Evolutionary conservation across 2,113 vertebrate genomes (phyloP), one percentile per base, ranked within the genome.

Genomic region (Antennarius striatus): DNA sequence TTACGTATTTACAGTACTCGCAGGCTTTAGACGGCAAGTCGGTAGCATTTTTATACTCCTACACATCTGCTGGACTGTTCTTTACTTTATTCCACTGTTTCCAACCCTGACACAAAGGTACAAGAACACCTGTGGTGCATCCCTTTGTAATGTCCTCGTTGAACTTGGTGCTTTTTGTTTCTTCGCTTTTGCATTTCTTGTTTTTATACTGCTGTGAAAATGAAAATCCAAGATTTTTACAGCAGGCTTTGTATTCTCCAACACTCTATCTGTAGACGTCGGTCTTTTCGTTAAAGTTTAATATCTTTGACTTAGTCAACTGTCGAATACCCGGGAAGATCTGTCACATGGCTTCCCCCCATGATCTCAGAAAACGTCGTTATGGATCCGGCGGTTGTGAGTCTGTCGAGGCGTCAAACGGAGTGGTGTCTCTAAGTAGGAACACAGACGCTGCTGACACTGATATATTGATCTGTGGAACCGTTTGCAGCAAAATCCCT

Each of bases 381-480:
- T 57, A 55, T n/a, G 10, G 29, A 14, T 13, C 22, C 39, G 46
- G 54, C 16, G 65, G 8, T 46, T 43, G 54, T 63, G 56, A 56
- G 59, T 73, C n/a, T 72, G 40, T 65, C 50, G 29, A 51, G 14
- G 32, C 43, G 54, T 65, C 63, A 67, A 71, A 74, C 60, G 63
- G 56, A 65, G 59, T 14, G 3, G 16, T 54, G 48, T 46, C 55
- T 65, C 32, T 53, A 68, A 47, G 68, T 57, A 65, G 56, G 73
- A 70, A 60, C 56, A 68, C 64, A 63, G 55, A 66, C 68, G 52
- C 64, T 53, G 39, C 22, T 71, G 56, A 81, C 64, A 71, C 14
- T 75, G 67, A 83, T 61, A 28, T 75, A 85, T 73, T 66, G 81
- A 86, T 83, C 57, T 62, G 45, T 69, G 47, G 68, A 68, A 72